Conservation (phyloP, 2,113 vertebrate genomes). For the Electrona antarctica region DNA sequence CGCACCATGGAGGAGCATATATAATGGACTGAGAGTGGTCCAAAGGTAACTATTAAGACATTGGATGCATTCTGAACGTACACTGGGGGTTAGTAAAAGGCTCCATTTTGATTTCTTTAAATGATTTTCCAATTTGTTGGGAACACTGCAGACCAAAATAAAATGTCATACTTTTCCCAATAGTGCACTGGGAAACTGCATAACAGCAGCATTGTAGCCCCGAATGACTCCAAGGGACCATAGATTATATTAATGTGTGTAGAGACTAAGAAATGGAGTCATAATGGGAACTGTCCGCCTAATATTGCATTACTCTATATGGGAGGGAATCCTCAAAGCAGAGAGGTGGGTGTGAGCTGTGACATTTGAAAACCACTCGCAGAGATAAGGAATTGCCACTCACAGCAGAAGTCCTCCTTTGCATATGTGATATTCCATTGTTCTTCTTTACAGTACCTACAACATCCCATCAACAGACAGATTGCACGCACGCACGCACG, state of each 20-base stretch:
- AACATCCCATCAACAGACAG: not conserved
- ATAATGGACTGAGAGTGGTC: slow-evolving; percentile 28
- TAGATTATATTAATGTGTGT: slow-evolving; percentile 32
- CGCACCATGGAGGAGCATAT: not conserved
- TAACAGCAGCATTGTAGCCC: not conserved
- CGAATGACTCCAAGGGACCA: slow-evolving; percentile 30
- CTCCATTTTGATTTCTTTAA: slow-evolving; percentile 55
- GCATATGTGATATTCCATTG: slow-evolving; percentile 56
- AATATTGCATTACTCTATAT: slow-evolving; percentile 40
- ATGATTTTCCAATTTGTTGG: slow-evolving; percentile 53
- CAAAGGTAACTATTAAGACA: slow-evolving; percentile 40
- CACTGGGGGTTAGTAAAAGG: slow-evolving; percentile 13
- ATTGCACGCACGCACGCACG: slow-evolving; percentile 14
- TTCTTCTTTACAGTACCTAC: slow-evolving; percentile 51
- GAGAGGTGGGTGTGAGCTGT: slow-evolving; percentile 30
- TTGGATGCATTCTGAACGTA: slow-evolving; percentile 21
- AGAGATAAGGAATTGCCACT: slow-evolving; percentile 49
- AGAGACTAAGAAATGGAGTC: slow-evolving; percentile 51
- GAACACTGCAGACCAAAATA: slow-evolving; percentile 43
- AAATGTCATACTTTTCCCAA: slow-evolving; percentile 59
- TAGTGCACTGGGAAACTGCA: slow-evolving; percentile 3
- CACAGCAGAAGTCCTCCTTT: slow-evolving; percentile 41
- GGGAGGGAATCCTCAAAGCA: slow-evolving; percentile 34
- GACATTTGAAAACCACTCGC: slow-evolving; percentile 63
- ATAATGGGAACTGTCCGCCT: slow-evolving; percentile 54